phyloP scores from a whole-genome alignment of 2,113 vertebrate species.

The Pelvicachromis taeniatus region DNA sequence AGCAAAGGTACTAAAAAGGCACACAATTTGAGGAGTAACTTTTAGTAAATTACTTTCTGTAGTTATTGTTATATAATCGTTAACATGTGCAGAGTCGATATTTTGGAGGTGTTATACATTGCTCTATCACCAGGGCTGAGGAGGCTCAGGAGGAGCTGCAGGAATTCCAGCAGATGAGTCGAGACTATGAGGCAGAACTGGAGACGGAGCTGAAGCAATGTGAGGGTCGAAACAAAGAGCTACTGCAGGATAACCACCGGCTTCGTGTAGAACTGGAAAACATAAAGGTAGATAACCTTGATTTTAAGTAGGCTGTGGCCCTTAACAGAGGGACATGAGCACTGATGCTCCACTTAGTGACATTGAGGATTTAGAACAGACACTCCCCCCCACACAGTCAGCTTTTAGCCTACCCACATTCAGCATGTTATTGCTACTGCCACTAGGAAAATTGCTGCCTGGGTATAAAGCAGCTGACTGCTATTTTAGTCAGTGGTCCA shows the following conservation, averaged over 20 bases:
- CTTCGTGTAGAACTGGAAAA: slow-evolving; percentile 85
- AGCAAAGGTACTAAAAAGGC: slow-evolving; percentile 76
- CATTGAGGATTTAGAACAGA: neutral
- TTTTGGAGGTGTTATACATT: neutral
- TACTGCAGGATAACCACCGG: slow-evolving; percentile 83
- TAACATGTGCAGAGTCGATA: neutral
- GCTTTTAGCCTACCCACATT: neutral
- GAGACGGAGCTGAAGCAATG: slow-evolving; percentile 89
- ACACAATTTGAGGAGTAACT: neutral
- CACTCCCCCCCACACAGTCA: neutral
- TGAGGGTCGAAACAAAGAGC: slow-evolving; percentile 88
- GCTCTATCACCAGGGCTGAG: slow-evolving; percentile 74
- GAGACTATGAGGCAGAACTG: slow-evolving; percentile 94
- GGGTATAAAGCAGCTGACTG: slow-evolving; percentile 50
- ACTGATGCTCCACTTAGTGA: neutral
- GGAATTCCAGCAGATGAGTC: slow-evolving; percentile 96
- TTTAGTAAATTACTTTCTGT: neutral
- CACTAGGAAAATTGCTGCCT: slow-evolving; percentile 24
- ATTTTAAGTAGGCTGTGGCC: neutral
- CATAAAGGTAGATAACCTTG: slow-evolving; percentile 77
- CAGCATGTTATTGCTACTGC: neutral
- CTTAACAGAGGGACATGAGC: neutral
- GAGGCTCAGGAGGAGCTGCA: slow-evolving; percentile 85
- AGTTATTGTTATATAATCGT: neutral
- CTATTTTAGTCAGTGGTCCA: slow-evolving; percentile 46